Evolutionary conservation across 2,797 vertebrate genomes (phyloP).

Genomic region (Danio jaintianensis): DNA sequence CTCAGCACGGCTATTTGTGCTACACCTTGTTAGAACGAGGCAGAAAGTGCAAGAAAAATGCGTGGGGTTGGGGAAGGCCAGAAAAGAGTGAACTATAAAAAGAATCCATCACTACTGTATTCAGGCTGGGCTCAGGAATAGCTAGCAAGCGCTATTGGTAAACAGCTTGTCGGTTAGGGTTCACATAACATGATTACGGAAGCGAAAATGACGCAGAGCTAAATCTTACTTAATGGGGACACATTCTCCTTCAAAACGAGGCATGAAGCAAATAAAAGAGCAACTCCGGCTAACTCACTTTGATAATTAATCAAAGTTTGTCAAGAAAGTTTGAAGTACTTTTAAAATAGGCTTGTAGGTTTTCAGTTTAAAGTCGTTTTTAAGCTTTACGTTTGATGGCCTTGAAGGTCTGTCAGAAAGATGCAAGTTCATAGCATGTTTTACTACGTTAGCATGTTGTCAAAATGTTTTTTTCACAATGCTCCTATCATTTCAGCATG

Average conservation of each 20-base stretch:
- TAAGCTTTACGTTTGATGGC: too few species aligned
- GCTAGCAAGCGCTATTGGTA: neutral
- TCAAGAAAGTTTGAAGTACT: neutral
- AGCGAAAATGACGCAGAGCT: neutral
- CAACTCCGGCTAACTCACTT: neutral
- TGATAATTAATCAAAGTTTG: neutral
- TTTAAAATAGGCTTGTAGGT: too few species aligned
- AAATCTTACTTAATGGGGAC: neutral
- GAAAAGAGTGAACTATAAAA: slow-evolving; percentile 32
- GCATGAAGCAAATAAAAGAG: neutral
- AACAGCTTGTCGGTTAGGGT: slow-evolving; percentile 39
- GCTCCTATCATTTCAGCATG: too few species aligned
- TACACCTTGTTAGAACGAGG: slow-evolving; percentile 52
- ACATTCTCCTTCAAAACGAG: slow-evolving; percentile 4
- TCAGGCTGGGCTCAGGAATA: slow-evolving; percentile 20
- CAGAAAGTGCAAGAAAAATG: slow-evolving; percentile 53
- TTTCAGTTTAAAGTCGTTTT: too few species aligned
- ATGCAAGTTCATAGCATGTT: too few species aligned
- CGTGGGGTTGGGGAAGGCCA: slow-evolving; percentile 18
- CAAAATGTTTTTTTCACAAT: too few species aligned
- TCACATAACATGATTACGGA: slow-evolving; percentile 21
- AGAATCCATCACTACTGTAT: slow-evolving; percentile 4
- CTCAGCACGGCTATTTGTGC: slow-evolving; percentile 52
- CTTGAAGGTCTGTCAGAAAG: too few species aligned
- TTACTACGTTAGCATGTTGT: too few species aligned